phyloP scores from a whole-genome alignment of 2,797 vertebrate species.

The Macrochelys suwanniensis region DNA sequence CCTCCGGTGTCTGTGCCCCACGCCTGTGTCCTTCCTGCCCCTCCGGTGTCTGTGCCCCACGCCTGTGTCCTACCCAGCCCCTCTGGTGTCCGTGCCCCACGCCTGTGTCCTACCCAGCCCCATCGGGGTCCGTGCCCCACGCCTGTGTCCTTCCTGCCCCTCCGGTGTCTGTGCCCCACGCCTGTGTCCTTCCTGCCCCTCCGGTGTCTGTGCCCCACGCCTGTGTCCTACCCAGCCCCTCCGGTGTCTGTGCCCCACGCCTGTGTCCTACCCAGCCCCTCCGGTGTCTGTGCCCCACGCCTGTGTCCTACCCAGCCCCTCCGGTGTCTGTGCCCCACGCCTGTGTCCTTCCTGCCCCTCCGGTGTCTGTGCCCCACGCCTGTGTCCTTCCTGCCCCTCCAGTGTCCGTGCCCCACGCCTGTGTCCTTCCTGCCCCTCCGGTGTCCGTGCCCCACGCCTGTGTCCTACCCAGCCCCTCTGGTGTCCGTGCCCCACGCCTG shows the following conservation, averaged over 20 bases:
- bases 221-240: neutral
- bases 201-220: neutral
- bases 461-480: neutral
- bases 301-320: neutral
- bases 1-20: neutral
- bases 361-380: neutral
- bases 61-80: neutral
- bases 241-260: neutral
- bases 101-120: neutral
- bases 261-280: neutral
- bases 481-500: neutral
- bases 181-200: neutral
- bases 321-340: neutral
- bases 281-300: neutral
- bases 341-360: neutral
- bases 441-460: neutral
- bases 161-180: neutral
- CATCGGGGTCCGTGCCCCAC: neutral
- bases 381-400: neutral
- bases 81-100: neutral
- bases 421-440: neutral
- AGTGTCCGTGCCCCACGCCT: neutral
- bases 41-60: neutral
- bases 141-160: neutral
- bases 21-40: neutral